Evolutionary conservation across 2,113 vertebrate genomes (phyloP).

Genomic region (Chaetura pelagica): DNA sequence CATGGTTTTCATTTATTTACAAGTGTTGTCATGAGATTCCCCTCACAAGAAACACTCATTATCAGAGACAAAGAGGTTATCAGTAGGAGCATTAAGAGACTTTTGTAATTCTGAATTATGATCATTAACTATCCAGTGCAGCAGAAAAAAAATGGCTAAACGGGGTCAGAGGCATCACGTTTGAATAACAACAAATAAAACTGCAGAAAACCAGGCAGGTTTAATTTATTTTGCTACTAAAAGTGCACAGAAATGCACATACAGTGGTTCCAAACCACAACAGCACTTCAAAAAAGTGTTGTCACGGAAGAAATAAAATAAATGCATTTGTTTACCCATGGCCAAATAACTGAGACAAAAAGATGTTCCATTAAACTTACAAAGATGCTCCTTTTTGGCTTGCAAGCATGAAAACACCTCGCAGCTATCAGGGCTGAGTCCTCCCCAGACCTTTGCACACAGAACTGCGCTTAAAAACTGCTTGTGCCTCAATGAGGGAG

Average conservation of each 20-base stretch:
- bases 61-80: background rate
- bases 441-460: background rate
- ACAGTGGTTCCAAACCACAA: background rate
- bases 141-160: background rate
- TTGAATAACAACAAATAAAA: background rate
- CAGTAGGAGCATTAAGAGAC: background rate
- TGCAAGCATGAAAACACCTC: background rate
- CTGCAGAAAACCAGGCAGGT: background rate
- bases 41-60: background rate
- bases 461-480: background rate
- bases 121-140: background rate
- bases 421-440: background rate
- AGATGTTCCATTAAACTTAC: background rate
- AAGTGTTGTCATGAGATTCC: background rate
- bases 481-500: background rate
- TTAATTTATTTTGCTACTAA: background rate
- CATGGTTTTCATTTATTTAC: constrained; percentile 3
- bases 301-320: background rate
- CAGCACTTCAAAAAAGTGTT: background rate
- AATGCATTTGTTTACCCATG: background rate
- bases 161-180: background rate
- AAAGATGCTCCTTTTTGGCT: background rate
- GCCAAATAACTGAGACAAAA: background rate
- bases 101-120: background rate
- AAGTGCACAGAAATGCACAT: background rate